Evolutionary conservation across 2,888 invertebrate genomes (phyloP).

Genomic region (Aproaerema taeniolella): DNA sequence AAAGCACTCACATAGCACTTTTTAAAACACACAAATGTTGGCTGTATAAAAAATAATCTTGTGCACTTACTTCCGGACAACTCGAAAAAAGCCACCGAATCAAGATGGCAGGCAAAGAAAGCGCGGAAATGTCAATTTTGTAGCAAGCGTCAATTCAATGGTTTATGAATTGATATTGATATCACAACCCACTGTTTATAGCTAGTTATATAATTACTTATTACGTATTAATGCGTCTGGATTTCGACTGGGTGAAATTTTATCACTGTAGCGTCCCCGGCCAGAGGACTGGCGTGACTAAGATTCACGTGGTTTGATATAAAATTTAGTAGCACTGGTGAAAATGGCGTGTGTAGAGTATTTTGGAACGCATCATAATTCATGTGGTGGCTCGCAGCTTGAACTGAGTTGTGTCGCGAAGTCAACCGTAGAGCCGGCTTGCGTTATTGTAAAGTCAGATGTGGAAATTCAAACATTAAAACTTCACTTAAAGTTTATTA

Average conservation of each 20-base stretch:
- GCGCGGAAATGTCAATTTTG: conserved; percentile 45
- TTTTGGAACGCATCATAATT: conserved; percentile 56
- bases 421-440: no score
- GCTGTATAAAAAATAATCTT: conserved; percentile 32
- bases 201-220: conserved; percentile 29
- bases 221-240: conserved; percentile 35
- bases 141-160: conserved; percentile 32
- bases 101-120: conserved; percentile 48
- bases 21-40: conserved; percentile 27
- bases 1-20: conserved; percentile 27
- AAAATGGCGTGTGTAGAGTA: conserved; percentile 55
- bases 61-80: conserved; percentile 55
- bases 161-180: conserved; percentile 25
- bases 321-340: conserved; percentile 60
- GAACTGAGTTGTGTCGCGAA: no score
- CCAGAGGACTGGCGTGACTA: conserved; percentile 64
- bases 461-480: no score
- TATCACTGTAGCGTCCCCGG: conserved; percentile 52
- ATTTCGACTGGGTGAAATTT: conserved; percentile 45
- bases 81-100: conserved; percentile 34
- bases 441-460: no score
- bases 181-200: conserved; percentile 18
- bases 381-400: conserved; percentile 18
- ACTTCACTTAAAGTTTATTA: no score
- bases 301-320: conserved; percentile 58